Evolutionary conservation across 1,140 invertebrate species (phyloP).

Genomic region (Pantala flavescens): DNA sequence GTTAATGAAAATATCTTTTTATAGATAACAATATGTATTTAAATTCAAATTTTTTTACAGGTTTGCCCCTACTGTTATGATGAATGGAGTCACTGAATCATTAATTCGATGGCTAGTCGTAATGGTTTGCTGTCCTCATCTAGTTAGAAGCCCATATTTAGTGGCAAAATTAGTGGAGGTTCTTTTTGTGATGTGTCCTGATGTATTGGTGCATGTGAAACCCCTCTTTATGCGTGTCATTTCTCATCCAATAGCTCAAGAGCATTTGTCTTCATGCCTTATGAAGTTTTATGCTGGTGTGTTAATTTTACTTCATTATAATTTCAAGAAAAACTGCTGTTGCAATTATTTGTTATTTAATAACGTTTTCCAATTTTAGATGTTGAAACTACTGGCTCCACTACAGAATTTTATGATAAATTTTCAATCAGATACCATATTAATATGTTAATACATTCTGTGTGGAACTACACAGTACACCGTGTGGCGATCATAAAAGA

Average conservation of each 20-base stretch:
- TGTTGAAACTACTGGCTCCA: constrained; percentile 93
- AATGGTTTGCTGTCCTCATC: constrained; percentile 78
- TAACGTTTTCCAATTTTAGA: constrained; percentile 39
- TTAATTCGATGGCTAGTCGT: constrained; percentile 81
- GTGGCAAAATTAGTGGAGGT: constrained; percentile 92
- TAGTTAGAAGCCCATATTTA: constrained; percentile 91
- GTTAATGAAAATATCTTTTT: constrained; percentile 17
- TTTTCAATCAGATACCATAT: constrained; percentile 97
- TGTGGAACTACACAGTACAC: constrained; percentile 63
- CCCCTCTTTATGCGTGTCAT: constrained; percentile 56
- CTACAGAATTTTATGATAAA: constrained; percentile 97
- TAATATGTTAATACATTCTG: constrained; percentile 86
- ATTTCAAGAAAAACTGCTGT: neutral
- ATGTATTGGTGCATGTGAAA: constrained; percentile 51
- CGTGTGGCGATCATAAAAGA: constrained; percentile 66
- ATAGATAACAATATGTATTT: too few species aligned
- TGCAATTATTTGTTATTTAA: neutral
- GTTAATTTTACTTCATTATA: neutral
- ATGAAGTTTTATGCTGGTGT: constrained; percentile 92
- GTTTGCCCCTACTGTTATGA: constrained; percentile 62
- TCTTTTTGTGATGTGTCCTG: constrained; percentile 82
- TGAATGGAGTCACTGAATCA: constrained; percentile 66
- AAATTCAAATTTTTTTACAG: too few species aligned
- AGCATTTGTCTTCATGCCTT: constrained; percentile 69
- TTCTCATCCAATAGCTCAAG: constrained; percentile 75